A percentile compares a stretch with the other conserved stretches of the same genome.
These are phyloP conservation scores for Xenus cinereus DNA, from an alignment of 2,113 vertebrate genomes.

Conservation along the genomic window DNA sequence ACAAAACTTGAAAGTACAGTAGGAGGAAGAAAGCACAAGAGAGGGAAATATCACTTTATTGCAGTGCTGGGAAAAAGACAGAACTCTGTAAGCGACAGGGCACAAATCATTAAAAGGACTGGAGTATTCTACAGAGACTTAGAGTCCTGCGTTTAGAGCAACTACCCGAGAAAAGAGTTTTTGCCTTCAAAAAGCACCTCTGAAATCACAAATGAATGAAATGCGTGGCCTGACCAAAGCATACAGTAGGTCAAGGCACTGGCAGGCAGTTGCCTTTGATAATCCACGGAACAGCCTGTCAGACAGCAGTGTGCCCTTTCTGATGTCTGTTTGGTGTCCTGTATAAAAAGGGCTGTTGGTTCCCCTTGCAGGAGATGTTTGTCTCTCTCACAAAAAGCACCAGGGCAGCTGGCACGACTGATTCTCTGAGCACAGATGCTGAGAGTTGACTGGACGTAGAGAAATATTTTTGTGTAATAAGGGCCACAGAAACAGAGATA, in stretches of 20 bases:
- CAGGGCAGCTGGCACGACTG: not conserved
- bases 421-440: not conserved
- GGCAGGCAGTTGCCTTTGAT: conserved; percentile 57
- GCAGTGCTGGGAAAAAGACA: not conserved
- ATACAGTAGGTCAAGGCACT: conserved; percentile 28
- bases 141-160: conserved; percentile 38
- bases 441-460: not conserved
- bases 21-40: conserved; percentile 19
- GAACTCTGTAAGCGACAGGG: conserved; percentile 29
- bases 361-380: conserved; percentile 12
- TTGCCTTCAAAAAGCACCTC: conserved; percentile 57
- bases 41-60: conserved; percentile 18
- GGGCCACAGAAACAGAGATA: not conserved
- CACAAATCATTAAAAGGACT: conserved; percentile 57
- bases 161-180: conserved; percentile 36
- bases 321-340: conserved; percentile 49
- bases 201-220: conserved; percentile 60
- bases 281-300: conserved; percentile 43
- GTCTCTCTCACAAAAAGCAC: not conserved
- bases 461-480: not conserved
- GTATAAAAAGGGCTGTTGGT: conserved; percentile 26
- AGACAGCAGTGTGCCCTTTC: conserved; percentile 43
- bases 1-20: conserved; percentile 32
- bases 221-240: conserved; percentile 50
- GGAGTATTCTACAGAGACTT: conserved; percentile 63